Evolutionary conservation across 2,888 invertebrate species (phyloP).

Genomic region (Cephus sareptanus): DNA sequence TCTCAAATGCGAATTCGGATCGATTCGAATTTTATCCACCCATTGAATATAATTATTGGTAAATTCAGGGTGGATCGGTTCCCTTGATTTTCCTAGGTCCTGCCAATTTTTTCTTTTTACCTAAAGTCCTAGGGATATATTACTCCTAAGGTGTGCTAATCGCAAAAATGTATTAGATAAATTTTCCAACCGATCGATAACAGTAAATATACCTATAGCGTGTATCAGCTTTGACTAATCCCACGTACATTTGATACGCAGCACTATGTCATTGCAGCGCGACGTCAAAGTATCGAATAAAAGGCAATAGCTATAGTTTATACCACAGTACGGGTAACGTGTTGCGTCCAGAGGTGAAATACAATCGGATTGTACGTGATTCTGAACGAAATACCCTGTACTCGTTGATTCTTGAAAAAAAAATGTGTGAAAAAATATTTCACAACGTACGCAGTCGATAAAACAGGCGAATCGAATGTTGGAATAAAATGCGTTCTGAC

Average conservation of each 20-base stretch:
- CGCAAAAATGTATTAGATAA: not conserved
- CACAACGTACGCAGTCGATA: not conserved
- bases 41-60: not conserved
- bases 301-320: not conserved
- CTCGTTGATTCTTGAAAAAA: not conserved
- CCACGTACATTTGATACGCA: not conserved
- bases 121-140: no score
- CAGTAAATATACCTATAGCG: not conserved
- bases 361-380: not conserved
- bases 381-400: not conserved
- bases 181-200: not conserved
- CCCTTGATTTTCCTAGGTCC: not conserved
- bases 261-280: not conserved
- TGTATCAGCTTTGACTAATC: not conserved
- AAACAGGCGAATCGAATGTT: not conserved
- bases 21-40: not conserved
- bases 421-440: not conserved
- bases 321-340: not conserved
- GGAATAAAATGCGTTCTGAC: constrained; percentile 8
- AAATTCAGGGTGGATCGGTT: not conserved
- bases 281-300: not conserved
- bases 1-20: not conserved
- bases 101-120: no score
- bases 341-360: not conserved
- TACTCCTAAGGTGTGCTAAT: not conserved